phyloP scores from a whole-genome alignment of 2,797 vertebrate genomes.

The Sorex maritimensis region DNA sequence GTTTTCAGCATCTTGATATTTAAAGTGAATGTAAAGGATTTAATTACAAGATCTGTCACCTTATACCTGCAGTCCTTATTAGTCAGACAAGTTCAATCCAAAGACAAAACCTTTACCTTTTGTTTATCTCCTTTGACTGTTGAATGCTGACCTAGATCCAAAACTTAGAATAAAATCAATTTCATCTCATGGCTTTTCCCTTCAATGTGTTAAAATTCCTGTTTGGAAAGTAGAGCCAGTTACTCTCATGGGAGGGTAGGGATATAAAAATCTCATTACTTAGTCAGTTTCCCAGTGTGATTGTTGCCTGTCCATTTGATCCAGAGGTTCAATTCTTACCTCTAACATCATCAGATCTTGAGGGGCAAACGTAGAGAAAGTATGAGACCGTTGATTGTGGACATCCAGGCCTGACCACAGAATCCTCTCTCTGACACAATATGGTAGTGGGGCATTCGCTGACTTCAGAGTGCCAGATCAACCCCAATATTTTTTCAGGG shows the following conservation, averaged over 20 bases:
- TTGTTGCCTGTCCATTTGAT: slow-evolving; percentile 45
- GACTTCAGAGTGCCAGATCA: slow-evolving; percentile 90
- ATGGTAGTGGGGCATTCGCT: slow-evolving; percentile 89
- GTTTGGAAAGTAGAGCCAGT: not conserved
- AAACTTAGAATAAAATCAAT: slow-evolving; percentile 40
- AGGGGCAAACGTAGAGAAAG: not conserved
- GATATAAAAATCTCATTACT: slow-evolving; percentile 61
- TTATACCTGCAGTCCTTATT: slow-evolving; percentile 64
- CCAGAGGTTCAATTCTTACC: slow-evolving; percentile 55
- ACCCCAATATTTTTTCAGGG: slow-evolving; percentile 92
- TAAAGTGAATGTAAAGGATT: slow-evolving; percentile 55
- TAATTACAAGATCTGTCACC: slow-evolving; percentile 18
- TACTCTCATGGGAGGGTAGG: not conserved
- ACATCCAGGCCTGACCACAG: slow-evolving; percentile 56
- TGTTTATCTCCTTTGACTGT: slow-evolving; percentile 12
- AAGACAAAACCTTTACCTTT: slow-evolving; percentile 56
- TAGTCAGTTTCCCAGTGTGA: slow-evolving; percentile 63
- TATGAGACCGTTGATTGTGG: slow-evolving; percentile 27
- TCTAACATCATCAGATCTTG: not conserved
- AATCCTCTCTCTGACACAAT: slow-evolving; percentile 85
- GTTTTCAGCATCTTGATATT: slow-evolving; percentile 65
- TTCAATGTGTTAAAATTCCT: slow-evolving; percentile 37
- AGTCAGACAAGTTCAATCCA: slow-evolving; percentile 21
- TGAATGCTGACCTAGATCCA: slow-evolving; percentile 45
- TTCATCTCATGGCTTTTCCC: slow-evolving; percentile 17